Percentiles rank a stretch among this genome's conserved stretches.
These are phyloP conservation scores for Thera britannica DNA, from an alignment of 2,888 invertebrate species.

Conservation along the genomic window DNA sequence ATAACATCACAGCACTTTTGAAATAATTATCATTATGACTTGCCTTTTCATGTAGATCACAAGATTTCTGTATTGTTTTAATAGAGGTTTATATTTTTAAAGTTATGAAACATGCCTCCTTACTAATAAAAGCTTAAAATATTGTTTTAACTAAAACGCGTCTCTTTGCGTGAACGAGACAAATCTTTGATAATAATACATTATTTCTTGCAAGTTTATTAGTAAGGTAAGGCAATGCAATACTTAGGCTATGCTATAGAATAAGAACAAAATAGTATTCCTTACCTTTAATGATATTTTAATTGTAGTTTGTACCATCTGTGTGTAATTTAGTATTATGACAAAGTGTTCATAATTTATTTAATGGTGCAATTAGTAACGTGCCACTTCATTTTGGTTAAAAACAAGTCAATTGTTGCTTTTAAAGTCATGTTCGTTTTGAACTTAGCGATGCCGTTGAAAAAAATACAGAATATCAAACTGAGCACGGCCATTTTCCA, in stretches of 20 bases:
- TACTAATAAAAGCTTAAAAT: background rate
- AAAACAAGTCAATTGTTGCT: conserved; percentile 13
- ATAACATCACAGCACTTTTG: conserved; percentile 6
- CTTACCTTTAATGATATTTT: conserved; percentile 49
- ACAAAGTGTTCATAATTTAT: conserved; percentile 71
- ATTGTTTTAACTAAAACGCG: too few relatives aligned
- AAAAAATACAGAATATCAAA: too few relatives aligned
- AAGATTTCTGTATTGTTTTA: conserved; percentile 24
- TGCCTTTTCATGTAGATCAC: background rate
- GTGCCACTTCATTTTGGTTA: background rate
- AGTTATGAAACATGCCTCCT: background rate
- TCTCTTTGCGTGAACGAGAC: too few relatives aligned
- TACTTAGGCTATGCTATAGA: conserved; percentile 61
- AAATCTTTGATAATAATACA: background rate
- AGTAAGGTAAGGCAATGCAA: conserved; percentile 40
- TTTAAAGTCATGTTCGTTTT: background rate
- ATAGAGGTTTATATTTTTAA: conserved; percentile 52
- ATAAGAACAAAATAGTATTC: conserved; percentile 74
- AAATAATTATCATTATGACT: background rate
- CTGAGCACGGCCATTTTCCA: too few relatives aligned
- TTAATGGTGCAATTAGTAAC: conserved; percentile 57
- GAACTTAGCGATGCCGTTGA: too few relatives aligned
- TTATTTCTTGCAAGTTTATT: conserved; percentile 4
- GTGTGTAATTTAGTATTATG: conserved; percentile 55
- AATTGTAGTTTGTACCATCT: conserved; percentile 36